Percentiles rank a stretch among this genome's conserved stretches.
Conservation (phyloP, 2,797 vertebrate genomes). For the Xerus rutilus region DNA sequence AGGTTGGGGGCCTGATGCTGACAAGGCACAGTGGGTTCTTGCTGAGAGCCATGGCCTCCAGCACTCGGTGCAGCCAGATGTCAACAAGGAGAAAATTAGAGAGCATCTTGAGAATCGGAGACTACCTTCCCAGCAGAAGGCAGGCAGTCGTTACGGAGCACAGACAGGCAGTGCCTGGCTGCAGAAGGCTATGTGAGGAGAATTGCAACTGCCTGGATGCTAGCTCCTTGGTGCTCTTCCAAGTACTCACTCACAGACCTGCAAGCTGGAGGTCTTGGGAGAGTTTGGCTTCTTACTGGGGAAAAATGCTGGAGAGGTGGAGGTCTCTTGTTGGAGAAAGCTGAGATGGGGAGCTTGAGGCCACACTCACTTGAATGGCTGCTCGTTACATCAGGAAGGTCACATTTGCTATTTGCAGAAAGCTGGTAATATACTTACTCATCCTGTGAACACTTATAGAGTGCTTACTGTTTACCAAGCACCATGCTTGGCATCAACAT, state of each 20-base stretch:
- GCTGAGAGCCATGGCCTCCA: not conserved
- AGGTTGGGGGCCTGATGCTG: not conserved
- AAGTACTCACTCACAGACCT: not conserved
- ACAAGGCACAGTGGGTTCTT: not conserved
- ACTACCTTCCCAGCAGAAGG: not conserved
- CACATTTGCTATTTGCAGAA: not conserved
- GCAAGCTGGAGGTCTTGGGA: not conserved
- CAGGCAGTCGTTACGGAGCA: not conserved
- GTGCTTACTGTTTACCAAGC: not conserved
- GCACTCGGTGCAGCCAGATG: accelerated
- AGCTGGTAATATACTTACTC: not conserved
- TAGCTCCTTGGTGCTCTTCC: not conserved
- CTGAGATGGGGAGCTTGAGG: not conserved
- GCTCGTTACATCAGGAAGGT: not conserved
- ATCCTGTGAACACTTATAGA: not conserved
- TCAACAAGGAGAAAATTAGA: conserved; percentile 49
- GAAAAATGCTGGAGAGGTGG: not conserved
- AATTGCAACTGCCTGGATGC: not conserved
- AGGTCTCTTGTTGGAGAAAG: not conserved
- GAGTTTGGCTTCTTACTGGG: not conserved
- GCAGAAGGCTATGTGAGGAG: not conserved
- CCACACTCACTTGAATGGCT: not conserved
- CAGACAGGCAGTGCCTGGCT: not conserved
- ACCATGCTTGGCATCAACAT: not conserved
- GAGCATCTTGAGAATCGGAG: not conserved